phyloP scores from a whole-genome alignment of 23 tunicate species.

The Trididemnum miniatum region DNA sequence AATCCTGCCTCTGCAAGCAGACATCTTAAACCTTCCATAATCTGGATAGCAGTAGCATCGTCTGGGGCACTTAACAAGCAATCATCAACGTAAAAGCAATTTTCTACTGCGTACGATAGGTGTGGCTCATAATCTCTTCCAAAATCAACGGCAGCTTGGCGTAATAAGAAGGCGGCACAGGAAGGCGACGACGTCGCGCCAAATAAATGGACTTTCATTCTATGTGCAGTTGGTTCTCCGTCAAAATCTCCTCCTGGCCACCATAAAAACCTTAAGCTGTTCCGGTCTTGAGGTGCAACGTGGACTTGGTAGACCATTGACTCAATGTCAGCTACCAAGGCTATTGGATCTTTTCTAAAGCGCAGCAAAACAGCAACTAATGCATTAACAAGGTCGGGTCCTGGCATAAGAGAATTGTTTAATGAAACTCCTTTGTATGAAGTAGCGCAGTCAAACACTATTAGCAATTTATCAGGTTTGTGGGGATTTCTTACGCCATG shows the following conservation, averaged over 20 bases:
- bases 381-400: constrained; percentile 48
- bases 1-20: not conserved
- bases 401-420: constrained; percentile 28
- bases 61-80: not conserved
- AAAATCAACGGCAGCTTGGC: constrained; percentile 18
- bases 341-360: constrained; percentile 41
- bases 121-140: constrained; percentile 27
- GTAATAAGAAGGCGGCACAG: constrained; percentile 36
- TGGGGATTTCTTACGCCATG: constrained; percentile 11
- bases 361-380: constrained; percentile 38
- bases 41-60: not conserved
- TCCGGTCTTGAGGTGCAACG: constrained; percentile 30
- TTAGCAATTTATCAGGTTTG: constrained; percentile 1
- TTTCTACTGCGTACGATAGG: constrained; percentile 1
- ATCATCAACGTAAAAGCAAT: constrained; percentile 45
- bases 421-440: constrained; percentile 5
- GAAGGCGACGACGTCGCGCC: constrained; percentile 51
- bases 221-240: not conserved
- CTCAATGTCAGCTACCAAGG: constrained; percentile 40
- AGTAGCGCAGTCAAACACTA: constrained; percentile 34
- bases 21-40: not conserved
- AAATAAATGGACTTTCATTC: constrained; percentile 40
- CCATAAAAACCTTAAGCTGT: constrained; percentile 38
- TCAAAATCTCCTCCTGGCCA: constrained; percentile 29
- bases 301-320: constrained; percentile 60